Evolutionary conservation across 64 coral and sea anemone species (phyloP).

Genomic region (Hydrozoanthus tunicans): DNA sequence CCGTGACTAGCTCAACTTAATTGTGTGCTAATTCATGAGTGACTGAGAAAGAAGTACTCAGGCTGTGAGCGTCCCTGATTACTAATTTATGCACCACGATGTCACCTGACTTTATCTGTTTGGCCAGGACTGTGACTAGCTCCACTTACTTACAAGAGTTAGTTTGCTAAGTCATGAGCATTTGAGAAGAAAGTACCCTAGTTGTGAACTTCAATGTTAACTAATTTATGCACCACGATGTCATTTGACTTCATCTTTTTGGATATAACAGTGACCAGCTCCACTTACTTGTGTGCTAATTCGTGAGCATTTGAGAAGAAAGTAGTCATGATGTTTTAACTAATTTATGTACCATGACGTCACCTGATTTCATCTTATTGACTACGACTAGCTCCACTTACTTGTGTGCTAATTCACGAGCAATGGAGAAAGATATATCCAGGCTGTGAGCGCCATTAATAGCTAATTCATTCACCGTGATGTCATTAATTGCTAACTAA

Average conservation of each 20-base stretch:
- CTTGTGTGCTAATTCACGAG: conserved; percentile 47
- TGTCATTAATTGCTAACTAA: too few species aligned
- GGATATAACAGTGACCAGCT: background rate
- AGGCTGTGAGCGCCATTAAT: conserved; percentile 46
- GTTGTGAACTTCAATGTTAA: background rate
- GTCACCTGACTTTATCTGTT: too few species aligned
- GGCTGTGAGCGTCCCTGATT: conserved; percentile 2
- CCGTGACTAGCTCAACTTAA: background rate
- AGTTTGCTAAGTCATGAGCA: conserved; percentile 1
- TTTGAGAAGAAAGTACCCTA: background rate
- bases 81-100: too few species aligned
- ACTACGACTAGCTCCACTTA: background rate
- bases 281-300: conserved; percentile 50
- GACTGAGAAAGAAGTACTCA: background rate
- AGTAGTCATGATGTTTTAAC: background rate
- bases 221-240: too few species aligned
- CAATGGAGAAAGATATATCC: conserved; percentile 12
- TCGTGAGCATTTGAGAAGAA: conserved; percentile 33
- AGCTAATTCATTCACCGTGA: too few species aligned
- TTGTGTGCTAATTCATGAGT: conserved; percentile 26
- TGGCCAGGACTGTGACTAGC: too few species aligned
- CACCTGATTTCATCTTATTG: too few species aligned
- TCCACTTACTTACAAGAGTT: background rate
- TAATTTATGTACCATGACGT: too few species aligned
- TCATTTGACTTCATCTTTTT: too few species aligned